Conservation (phyloP, 1,140 invertebrate species). For the Nephila pilipes region DNA sequence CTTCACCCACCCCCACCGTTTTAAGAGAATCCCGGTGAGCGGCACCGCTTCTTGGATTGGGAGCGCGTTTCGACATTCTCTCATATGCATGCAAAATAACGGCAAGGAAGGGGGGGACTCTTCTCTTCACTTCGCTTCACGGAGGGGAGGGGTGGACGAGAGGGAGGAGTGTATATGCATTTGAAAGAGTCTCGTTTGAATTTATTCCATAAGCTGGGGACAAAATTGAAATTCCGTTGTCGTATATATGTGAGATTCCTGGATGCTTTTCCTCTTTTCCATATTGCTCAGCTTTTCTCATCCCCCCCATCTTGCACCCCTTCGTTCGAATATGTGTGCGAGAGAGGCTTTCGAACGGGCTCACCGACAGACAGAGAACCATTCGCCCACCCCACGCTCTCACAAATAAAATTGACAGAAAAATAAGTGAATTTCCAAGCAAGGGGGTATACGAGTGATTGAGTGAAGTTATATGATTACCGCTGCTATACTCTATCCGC, state of each 20-base stretch:
- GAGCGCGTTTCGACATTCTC: conserved; percentile 69
- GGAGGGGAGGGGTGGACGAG: not conserved
- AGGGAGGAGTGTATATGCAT: conserved; percentile 71
- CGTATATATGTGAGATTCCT: conserved; percentile 70
- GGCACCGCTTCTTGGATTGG: conserved; percentile 51
- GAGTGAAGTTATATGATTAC: conserved; percentile 76
- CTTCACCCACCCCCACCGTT: conserved; percentile 55
- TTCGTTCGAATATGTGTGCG: not conserved
- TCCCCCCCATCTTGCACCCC: not conserved
- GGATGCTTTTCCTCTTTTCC: conserved; percentile 73
- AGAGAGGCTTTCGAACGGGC: conserved; percentile 45
- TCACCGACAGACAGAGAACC: conserved; percentile 38
- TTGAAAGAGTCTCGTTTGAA: conserved; percentile 75
- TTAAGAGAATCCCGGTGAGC: conserved; percentile 73
- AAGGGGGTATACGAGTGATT: conserved; percentile 67
- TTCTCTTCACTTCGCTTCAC: not conserved
- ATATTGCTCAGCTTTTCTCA: conserved; percentile 72
- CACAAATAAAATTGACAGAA: conserved; percentile 70
- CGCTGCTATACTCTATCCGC: conserved; percentile 9
- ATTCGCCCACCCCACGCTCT: not conserved
- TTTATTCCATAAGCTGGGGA: conserved; percentile 76
- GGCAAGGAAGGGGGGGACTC: conserved; percentile 40
- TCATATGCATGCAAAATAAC: conserved; percentile 77
- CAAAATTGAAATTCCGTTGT: conserved; percentile 77
- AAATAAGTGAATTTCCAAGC: conserved; percentile 71